Conservation (phyloP, 2,113 vertebrate genomes). For the Tetrax tetrax region DNA sequence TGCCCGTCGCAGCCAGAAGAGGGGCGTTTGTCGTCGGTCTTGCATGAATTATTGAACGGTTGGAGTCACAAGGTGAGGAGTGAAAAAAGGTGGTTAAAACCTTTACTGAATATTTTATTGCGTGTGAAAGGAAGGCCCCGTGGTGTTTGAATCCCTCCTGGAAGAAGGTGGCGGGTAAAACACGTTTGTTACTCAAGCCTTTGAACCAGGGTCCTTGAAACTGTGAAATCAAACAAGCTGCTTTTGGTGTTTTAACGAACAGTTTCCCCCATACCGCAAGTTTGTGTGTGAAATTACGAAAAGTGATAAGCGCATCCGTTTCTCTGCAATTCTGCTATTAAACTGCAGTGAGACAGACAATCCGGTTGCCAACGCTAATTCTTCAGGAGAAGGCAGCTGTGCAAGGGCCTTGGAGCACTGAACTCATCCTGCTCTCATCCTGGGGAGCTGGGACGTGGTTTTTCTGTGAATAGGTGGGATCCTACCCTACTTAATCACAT, state of each 20-base stretch:
- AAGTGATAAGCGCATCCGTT: not conserved
- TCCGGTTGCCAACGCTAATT: not conserved
- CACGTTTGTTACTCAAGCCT: rapidly evolving
- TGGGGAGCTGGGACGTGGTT: not conserved
- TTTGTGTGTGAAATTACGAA: not conserved
- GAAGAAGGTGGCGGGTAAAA: not conserved
- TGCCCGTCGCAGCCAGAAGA: not conserved
- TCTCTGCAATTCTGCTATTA: not conserved
- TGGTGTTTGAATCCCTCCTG: not conserved
- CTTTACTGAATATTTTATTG: not conserved
- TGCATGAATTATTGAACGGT: not conserved
- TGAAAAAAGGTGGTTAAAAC: not conserved
- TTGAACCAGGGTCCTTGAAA: not conserved
- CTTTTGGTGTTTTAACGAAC: not conserved
- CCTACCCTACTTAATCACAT: not conserved
- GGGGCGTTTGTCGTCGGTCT: not conserved
- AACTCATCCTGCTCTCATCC: not conserved
- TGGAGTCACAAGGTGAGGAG: not conserved
- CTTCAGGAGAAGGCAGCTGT: not conserved
- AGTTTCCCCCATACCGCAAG: not conserved
- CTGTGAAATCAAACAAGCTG: not conserved
- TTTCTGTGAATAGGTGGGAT: not conserved
- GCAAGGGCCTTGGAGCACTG: not conserved
- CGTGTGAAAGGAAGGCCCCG: not conserved
- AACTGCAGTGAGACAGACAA: not conserved